Evolutionary conservation across 1,140 invertebrate genomes (phyloP).

Genomic region (Drosophila auraria): DNA sequence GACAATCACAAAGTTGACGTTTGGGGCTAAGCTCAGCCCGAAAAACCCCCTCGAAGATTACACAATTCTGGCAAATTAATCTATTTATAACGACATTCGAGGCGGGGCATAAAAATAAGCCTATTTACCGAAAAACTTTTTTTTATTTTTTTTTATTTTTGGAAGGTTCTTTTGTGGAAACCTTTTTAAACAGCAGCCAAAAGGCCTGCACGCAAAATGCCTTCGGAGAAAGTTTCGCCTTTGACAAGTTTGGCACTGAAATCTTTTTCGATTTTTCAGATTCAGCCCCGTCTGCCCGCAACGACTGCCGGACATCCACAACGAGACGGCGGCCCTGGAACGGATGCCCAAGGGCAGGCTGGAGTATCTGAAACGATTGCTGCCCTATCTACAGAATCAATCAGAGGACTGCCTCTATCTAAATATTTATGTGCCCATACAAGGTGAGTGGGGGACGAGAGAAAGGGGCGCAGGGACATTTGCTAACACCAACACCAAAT

Average conservation of each 20-base stretch:
- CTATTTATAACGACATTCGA: conserved; percentile 77
- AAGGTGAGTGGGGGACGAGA: conserved; percentile 88
- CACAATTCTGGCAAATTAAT: conserved; percentile 79
- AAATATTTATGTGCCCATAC: conserved; percentile 97
- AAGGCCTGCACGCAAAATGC: conserved; percentile 26
- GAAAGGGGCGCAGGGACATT: not conserved
- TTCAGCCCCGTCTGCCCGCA: conserved; percentile 97
- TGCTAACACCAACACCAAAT: conserved; percentile 30
- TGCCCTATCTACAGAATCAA: conserved; percentile 95
- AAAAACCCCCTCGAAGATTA: conserved; percentile 57
- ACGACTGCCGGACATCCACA: conserved; percentile 91
- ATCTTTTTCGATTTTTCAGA: conserved; percentile 78
- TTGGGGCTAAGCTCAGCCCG: conserved; percentile 5
- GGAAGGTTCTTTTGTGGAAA: conserved; percentile 12
- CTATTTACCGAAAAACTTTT: conserved; percentile 51
- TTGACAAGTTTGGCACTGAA: conserved; percentile 44
- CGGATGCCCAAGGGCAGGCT: conserved; percentile 94
- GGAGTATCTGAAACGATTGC: conserved; percentile 93
- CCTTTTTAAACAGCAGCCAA: conserved; percentile 44
- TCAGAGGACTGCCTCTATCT: conserved; percentile 98
- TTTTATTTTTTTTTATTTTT: conserved; percentile 3
- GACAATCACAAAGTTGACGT: conserved; percentile 66
- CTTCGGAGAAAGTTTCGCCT: conserved; percentile 39
- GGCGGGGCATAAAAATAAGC: conserved; percentile 74
- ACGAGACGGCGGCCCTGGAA: conserved; percentile 92